Percentiles rank a stretch among this genome's conserved stretches.
These are phyloP conservation scores for Mirza zaza DNA, from an alignment of 2,113 vertebrate genomes.

Conservation along the genomic window DNA sequence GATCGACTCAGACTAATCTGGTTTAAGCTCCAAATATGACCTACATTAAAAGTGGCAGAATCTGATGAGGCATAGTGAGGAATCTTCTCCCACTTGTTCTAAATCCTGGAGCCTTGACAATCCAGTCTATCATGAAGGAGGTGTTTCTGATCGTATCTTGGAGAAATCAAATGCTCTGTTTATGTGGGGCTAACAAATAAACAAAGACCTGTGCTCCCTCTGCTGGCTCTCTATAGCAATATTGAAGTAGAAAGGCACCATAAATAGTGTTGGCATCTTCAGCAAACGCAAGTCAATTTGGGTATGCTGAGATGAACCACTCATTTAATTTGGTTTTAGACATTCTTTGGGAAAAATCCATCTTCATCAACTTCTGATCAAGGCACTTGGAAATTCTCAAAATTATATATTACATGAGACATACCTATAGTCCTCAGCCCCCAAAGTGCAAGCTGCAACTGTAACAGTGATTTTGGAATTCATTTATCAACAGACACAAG, in stretches of 20 bases:
- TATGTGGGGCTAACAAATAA: slow-evolving; percentile 48
- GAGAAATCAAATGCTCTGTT: slow-evolving; percentile 43
- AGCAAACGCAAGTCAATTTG: not conserved
- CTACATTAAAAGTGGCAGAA: not conserved
- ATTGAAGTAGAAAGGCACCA: not conserved
- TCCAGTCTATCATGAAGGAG: not conserved
- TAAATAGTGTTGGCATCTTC: slow-evolving; percentile 39
- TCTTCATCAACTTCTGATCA: not conserved
- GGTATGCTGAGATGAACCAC: not conserved
- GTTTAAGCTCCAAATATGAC: slow-evolving; percentile 39
- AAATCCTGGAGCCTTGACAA: not conserved
- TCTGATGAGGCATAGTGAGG: not conserved
- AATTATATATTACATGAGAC: slow-evolving; percentile 52
- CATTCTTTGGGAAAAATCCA: not conserved
- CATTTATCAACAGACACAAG: slow-evolving; percentile 77
- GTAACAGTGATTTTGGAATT: slow-evolving; percentile 72
- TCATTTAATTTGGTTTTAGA: not conserved
- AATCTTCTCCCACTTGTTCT: not conserved
- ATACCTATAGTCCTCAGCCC: slow-evolving; percentile 50
- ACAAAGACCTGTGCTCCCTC: slow-evolving; percentile 77
- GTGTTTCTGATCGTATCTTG: not conserved
- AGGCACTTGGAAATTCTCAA: slow-evolving; percentile 47
- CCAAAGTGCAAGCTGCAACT: slow-evolving; percentile 73
- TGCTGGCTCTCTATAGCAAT: slow-evolving; percentile 64
- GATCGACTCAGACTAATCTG: slow-evolving; percentile 18